phyloP scores from a whole-genome alignment of 2,888 invertebrate species.

The Erannis defoliaria region DNA sequence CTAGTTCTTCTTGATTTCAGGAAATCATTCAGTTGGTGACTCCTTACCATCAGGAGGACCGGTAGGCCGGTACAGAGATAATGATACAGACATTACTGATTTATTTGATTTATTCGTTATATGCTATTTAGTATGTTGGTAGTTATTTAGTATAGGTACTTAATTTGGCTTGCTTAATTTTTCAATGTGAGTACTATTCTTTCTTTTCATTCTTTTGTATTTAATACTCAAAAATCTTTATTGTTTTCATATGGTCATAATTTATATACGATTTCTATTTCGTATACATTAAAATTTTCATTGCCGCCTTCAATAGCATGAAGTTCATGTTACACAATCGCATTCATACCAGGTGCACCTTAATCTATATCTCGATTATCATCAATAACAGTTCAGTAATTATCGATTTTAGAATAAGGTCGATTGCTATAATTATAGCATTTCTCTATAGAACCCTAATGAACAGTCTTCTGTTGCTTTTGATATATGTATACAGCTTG shows the following conservation, averaged over 20 bases:
- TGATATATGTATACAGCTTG: constrained; percentile 28
- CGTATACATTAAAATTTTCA: constrained; percentile 1
- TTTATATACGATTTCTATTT: neutral
- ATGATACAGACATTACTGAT: too few relatives aligned
- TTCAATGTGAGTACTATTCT: too few relatives aligned
- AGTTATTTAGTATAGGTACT: too few relatives aligned
- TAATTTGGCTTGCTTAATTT: too few relatives aligned
- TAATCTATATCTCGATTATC: constrained; percentile 28
- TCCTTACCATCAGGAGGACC: too few relatives aligned
- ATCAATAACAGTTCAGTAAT: constrained; percentile 39
- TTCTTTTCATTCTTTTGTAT: too few relatives aligned
- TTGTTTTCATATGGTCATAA: neutral
- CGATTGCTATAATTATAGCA: constrained; percentile 26
- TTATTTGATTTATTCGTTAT: too few relatives aligned
- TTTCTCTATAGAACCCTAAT: constrained; percentile 28
- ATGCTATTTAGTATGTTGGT: too few relatives aligned
- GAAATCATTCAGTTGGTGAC: too few relatives aligned
- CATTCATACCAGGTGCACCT: constrained; percentile 21
- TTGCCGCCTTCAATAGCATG: constrained; percentile 12
- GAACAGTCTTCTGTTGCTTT: constrained; percentile 16
- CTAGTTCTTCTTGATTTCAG: too few relatives aligned
- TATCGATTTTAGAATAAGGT: constrained; percentile 32
- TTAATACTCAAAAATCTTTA: too few relatives aligned
- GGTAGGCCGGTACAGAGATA: too few relatives aligned
- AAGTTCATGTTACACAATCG: constrained; percentile 22